A percentile compares a stretch with the other conserved stretches of the same genome.
Evolutionary conservation across 1,140 invertebrate species (phyloP).

Genomic region (Cydia splendana): DNA sequence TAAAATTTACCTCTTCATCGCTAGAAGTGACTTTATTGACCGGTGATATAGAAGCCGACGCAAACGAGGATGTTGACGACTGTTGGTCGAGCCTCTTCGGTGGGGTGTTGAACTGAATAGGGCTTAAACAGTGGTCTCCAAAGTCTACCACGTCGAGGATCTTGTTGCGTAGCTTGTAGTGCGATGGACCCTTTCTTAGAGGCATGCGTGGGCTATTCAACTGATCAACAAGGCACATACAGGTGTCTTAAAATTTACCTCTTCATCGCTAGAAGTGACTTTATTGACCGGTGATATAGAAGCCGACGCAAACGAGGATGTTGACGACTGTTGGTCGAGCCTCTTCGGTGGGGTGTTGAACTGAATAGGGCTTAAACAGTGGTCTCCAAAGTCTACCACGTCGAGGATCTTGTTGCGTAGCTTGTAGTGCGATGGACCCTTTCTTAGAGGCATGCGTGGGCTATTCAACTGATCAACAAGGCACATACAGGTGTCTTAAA

Average conservation of each 20-base stretch:
- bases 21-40: conserved; percentile 55
- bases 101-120: conserved; percentile 58
- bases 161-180: conserved; percentile 23
- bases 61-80: conserved; percentile 56
- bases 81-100: conserved; percentile 49
- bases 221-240: too few relatives aligned
- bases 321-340: conserved; percentile 44
- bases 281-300: conserved; percentile 66
- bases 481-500: too few relatives aligned
- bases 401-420: conserved; percentile 39
- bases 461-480: too few relatives aligned
- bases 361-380: conserved; percentile 66
- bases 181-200: too few relatives aligned
- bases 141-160: conserved; percentile 58
- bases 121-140: conserved; percentile 63
- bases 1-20: conserved; percentile 67
- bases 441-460: too few relatives aligned
- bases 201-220: too few relatives aligned
- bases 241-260: conserved; percentile 42
- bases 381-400: conserved; percentile 61
- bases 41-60: conserved; percentile 64
- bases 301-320: conserved; percentile 60
- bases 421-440: too few relatives aligned
- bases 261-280: conserved; percentile 61
- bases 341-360: conserved; percentile 55